phyloP scores from a whole-genome alignment of 2,797 vertebrate genomes.

The Decapterus maruadsi region DNA sequence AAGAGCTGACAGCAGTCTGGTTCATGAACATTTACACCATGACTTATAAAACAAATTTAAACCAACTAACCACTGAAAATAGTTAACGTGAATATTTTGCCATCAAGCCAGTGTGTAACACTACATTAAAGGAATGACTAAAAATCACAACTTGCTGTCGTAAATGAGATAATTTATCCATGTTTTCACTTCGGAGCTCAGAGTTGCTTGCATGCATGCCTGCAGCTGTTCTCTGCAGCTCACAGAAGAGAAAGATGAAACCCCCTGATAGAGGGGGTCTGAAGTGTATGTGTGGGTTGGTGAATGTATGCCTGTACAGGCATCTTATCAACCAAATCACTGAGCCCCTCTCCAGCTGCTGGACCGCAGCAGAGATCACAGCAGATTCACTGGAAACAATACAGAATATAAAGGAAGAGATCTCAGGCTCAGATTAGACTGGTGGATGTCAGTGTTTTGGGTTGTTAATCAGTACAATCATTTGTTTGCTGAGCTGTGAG shows the following conservation, averaged over 20 bases:
- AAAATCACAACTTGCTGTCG: neutral
- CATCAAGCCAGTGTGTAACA: neutral
- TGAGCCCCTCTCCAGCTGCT: conserved; percentile 16
- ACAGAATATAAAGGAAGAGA: conserved; percentile 1
- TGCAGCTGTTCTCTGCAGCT: conserved; percentile 18
- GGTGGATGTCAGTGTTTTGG: conserved; percentile 52
- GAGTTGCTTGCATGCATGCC: neutral
- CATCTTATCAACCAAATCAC: conserved; percentile 48
- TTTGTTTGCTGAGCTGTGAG: conserved; percentile 39
- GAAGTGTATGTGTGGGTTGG: neutral
- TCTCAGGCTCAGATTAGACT: conserved; percentile 11
- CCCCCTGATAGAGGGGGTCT: neutral
- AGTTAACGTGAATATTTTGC: neutral
- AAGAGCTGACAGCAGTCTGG: neutral
- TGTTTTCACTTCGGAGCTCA: neutral
- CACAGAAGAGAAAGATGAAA: conserved; percentile 21
- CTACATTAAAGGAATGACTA: neutral
- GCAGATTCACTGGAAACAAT: conserved; percentile 8
- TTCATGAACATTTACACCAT: neutral
- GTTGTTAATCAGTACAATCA: conserved; percentile 54
- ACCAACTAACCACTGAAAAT: neutral
- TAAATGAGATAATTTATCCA: neutral
- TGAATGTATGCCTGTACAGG: neutral
- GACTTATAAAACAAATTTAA: neutral
- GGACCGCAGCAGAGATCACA: neutral